Evolutionary conservation across 2,113 vertebrate genomes (phyloP), one percentile per base, ranked within the genome.

Genomic region (Onychostoma macrolepis): DNA sequence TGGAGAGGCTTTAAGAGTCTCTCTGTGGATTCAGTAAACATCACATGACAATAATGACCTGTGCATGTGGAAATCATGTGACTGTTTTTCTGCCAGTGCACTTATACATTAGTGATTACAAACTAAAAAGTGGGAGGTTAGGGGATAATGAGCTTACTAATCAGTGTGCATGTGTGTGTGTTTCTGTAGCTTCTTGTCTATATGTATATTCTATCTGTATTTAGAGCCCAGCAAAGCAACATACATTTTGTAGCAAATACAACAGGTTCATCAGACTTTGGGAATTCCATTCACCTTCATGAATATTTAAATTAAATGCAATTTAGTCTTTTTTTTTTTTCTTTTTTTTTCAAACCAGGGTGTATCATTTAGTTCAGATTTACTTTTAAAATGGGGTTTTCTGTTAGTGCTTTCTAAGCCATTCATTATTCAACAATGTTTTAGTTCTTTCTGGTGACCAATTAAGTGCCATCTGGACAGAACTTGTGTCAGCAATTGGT

Each of bases 381-480:
- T 7, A 26, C 28, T n/a, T 48, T 53, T 53, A 38, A 13, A 9
- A 58, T 36, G 33, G 17, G 69, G 4, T 24, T 38, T n/a, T 41
- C 19, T 19, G 7, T 24, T 24, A 24, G 11, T 58, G 50, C 77
- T 80, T 53, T 8, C 4, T 80, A 21, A n/a, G 10, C 11, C 11
- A n/a, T n/a, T 26, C 33, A 28, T 19, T 75, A 36, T 58, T 61
- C n/a, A 13, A 11, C 33, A 61, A 24, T 41, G 3, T 26, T 69
- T 26, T 77, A 30, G 45, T 15, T 81, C 24, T 24, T 28, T 30
- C 53, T 77, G 38, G 63, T 87, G 72, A 72, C 24, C 61, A 86
- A 21, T 83, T 87, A 87, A 83, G 67, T 24, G 6, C 78, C 78
- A 80, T 61, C 78, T 80, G 53, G 33, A 58, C 24, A 41, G 4